Conservation (phyloP, 1,140 invertebrate genomes). For the Drosophila funebris region DNA sequence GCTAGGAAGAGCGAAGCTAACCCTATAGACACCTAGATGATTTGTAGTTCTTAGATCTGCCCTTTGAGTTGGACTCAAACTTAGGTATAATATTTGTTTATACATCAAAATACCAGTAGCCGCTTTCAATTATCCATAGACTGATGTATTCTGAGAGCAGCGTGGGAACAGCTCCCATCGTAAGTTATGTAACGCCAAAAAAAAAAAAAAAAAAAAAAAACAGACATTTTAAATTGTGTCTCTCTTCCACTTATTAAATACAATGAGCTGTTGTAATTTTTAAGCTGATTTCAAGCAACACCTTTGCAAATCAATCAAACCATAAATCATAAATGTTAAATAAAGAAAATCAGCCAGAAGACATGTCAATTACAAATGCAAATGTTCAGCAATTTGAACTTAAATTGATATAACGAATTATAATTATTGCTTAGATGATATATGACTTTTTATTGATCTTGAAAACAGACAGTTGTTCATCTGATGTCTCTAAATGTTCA, state of each 20-base stretch:
- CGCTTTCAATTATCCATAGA: constrained; percentile 61
- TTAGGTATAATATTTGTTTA: constrained; percentile 79
- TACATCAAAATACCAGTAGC: constrained; percentile 78
- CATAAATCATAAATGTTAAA: constrained; percentile 9
- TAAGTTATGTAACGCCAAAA: constrained; percentile 60
- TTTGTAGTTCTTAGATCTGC: constrained; percentile 31
- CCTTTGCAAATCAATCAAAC: constrained; percentile 67
- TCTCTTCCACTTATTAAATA: constrained; percentile 57
- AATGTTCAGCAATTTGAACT: constrained; percentile 16
- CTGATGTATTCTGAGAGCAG: constrained; percentile 63
- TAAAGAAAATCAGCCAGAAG: constrained; percentile 17
- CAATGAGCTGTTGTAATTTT: constrained; percentile 72
- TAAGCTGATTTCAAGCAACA: constrained; percentile 61
- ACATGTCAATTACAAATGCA: constrained; percentile 62
- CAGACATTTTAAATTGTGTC: constrained; percentile 41
- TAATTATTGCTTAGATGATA: neutral
- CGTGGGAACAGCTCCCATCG: constrained; percentile 55
- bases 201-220: too few relatives aligned
- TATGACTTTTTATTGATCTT: neutral
- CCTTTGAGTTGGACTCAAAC: constrained; percentile 27
- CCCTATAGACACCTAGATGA: constrained; percentile 53
- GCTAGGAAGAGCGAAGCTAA: constrained; percentile 1
- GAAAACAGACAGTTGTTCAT: too few relatives aligned
- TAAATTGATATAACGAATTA: neutral
- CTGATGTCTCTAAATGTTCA: too few relatives aligned